A percentile compares a stretch with the other conserved stretches of the same genome.
These are phyloP conservation scores for Himalopsyche japonica DNA, from an alignment of 2,888 invertebrate species.

Conservation along the genomic window DNA sequence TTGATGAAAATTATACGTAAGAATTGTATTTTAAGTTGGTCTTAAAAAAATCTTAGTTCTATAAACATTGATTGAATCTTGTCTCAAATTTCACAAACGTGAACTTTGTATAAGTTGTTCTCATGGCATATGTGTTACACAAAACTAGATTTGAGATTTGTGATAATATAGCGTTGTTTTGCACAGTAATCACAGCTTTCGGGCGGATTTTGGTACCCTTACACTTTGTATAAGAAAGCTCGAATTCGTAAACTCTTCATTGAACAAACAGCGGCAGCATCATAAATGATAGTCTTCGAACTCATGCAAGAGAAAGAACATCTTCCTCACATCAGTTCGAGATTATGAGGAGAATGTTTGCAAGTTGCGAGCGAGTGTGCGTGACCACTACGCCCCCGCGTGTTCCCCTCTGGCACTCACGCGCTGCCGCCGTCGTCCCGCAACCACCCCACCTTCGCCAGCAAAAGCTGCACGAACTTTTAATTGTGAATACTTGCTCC, in stretches of 20 bases:
- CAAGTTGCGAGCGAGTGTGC: slow-evolving; percentile 5
- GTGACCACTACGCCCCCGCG: slow-evolving; percentile 13
- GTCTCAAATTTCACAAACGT: no score
- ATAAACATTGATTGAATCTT: no score
- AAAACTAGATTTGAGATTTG: no score
- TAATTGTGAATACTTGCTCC: slow-evolving; percentile 3
- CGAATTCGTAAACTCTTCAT: not conserved
- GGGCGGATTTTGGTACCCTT: no score
- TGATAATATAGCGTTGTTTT: no score
- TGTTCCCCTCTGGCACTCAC: slow-evolving; percentile 31
- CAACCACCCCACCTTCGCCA: slow-evolving; percentile 10
- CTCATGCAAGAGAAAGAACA: not conserved
- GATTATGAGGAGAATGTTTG: not conserved
- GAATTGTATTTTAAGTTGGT: no score
- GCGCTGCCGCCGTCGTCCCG: slow-evolving; percentile 20
- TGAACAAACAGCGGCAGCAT: not conserved
- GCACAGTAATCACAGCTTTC: no score
- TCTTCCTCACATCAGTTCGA: not conserved
- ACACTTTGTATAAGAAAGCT: not conserved
- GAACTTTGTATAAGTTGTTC: no score
- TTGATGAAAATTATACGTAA: no score
- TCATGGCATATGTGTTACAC: no score
- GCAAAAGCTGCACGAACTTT: slow-evolving; percentile 5
- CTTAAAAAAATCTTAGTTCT: no score
- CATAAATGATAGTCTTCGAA: not conserved